Base-by-base conservation (phyloP, 1,140 invertebrate genomes). In the Zaprionus ghesquierei region DNA sequence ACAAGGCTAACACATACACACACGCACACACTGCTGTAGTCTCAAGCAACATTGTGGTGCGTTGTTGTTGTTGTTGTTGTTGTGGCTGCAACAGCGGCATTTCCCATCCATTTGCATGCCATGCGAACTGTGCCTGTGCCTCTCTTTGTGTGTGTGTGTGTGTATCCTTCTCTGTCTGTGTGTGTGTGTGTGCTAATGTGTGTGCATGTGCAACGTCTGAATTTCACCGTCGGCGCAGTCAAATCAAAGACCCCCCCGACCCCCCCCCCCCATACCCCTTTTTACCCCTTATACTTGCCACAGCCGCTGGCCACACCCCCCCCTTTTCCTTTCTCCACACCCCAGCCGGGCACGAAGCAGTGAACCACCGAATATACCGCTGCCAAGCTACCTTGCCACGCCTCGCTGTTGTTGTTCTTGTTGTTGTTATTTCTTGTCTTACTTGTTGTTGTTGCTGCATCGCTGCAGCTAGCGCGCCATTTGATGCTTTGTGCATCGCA, bases 61-160 rank as follows among this genome's bases (percentile, higher is more conserved):
- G 59, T 8, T 41, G 35, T 5, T 63, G 79, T 56, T 56, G 69
- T 59, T 53, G 65, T 49, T 64, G 65, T 53, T 72, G 46, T 72
- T 62, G 79, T 49, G 80, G 78, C 60, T 70, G 58, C 62, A 74
- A 69, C 60, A 73, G 15, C n/a, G 15, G 35, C 35, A 15, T 41
- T 41, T 41, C n/a, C n/a, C 35, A 41, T 81, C 75, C 85, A 89
- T 84, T 89, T 89, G 77, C 76, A 89, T 87, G 76, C 82, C 74
- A 75, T 60, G 65, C 65, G 3, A 18, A 6, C 18, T 33, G 25
- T 50, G 8, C 18, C 25, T 49, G 10, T 46, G 15, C 25, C 33
- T 53, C n/a, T 29, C 13, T 9, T 23, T 44, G 1, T 31, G 15
- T 23, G 15, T 46, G 23, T 46, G 9, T 20, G 20, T 13, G 13